phyloP scores from a whole-genome alignment of 2,888 invertebrate species.

The Limnephilus rhombicus region DNA sequence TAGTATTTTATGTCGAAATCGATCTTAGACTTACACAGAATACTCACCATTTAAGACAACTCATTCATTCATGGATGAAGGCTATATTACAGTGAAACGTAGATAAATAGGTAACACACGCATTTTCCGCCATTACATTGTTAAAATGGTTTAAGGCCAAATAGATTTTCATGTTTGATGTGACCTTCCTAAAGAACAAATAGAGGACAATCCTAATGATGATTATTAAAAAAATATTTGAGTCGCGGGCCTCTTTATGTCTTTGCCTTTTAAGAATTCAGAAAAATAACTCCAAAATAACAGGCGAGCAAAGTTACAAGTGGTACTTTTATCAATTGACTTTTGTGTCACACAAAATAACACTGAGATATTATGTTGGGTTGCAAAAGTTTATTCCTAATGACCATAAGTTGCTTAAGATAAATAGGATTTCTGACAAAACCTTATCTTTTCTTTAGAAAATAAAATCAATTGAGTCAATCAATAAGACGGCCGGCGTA shows the following conservation, averaged over 20 bases:
- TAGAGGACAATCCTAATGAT: constrained; percentile 8
- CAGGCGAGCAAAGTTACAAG: not conserved
- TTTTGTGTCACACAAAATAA: not conserved
- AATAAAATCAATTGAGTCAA: not conserved
- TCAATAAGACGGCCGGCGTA: not conserved
- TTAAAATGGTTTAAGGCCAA: constrained; percentile 3
- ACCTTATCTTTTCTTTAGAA: not conserved
- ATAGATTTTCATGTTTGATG: not conserved
- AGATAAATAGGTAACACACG: not conserved
- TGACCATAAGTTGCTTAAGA: not conserved
- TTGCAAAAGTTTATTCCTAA: not conserved
- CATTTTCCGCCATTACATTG: constrained; percentile 11
- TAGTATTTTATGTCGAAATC: too few species aligned
- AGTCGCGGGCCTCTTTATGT: not conserved
- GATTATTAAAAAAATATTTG: not conserved
- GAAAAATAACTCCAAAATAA: not conserved
- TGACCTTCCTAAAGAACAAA: constrained; percentile 35
- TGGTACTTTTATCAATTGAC: not conserved
- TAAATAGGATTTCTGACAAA: not conserved
- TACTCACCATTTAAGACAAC: not conserved
- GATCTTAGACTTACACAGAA: not conserved
- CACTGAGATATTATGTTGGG: not conserved
- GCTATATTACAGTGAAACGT: not conserved
- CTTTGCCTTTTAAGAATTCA: not conserved
- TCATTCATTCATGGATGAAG: not conserved